Percentiles rank a stretch among this genome's conserved stretches.
Conservation (phyloP, 2,888 invertebrate species). For the Eustalomyia histrio region DNA sequence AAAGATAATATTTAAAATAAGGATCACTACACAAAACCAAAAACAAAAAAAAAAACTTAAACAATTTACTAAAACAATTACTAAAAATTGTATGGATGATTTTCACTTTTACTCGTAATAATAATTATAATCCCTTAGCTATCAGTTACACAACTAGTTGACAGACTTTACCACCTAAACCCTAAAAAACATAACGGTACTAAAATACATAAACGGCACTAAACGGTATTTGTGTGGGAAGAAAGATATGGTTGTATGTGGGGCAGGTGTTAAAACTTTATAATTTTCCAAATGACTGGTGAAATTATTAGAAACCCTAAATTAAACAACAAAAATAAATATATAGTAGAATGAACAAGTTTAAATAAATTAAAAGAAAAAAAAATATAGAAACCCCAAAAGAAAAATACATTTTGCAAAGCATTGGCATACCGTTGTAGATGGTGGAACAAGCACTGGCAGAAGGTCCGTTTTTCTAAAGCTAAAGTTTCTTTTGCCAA, state of each 20-base stretch:
- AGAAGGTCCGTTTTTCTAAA: no score
- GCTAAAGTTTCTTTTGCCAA: no score
- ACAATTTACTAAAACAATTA: no score
- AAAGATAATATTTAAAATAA: slow-evolving; percentile 10
- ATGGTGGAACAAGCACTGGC: no score
- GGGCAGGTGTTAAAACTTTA: slow-evolving; percentile 19
- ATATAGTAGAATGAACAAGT: neutral
- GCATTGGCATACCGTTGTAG: no score
- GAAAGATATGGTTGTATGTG: no score
- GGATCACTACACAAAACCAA: neutral
- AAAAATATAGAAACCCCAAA: no score
- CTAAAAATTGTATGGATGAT: slow-evolving; percentile 1
- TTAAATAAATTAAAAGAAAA: no score
- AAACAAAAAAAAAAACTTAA: no score
- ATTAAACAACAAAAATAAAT: neutral
- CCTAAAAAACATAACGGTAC: neutral
- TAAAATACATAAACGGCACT: no score
- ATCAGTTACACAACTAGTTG: slow-evolving; percentile 7
- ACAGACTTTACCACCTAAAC: neutral
- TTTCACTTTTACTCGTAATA: neutral
- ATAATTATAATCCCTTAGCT: slow-evolving; percentile 6
- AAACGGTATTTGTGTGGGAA: neutral
- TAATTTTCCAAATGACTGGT: slow-evolving; percentile 11
- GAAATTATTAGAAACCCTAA: no score
- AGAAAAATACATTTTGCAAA: no score